phyloP scores from a whole-genome alignment of 2,888 invertebrate species.

The Tupiocoris notatus region DNA sequence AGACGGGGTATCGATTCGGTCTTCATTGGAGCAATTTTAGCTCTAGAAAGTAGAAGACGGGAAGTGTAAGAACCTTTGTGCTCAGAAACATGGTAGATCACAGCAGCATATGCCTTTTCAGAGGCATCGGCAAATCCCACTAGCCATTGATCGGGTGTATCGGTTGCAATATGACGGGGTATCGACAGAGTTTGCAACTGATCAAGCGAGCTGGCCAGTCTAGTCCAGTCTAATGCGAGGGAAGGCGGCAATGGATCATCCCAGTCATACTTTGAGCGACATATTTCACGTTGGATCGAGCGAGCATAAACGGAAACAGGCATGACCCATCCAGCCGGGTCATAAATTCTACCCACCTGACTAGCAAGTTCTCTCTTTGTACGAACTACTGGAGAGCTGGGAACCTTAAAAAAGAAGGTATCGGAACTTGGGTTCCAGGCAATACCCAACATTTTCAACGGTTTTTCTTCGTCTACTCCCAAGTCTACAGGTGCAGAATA shows the following conservation, averaged over 20 bases:
- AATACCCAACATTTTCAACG: constrained; percentile 1
- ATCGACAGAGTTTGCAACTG: neutral
- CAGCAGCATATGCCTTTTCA: too few relatives aligned
- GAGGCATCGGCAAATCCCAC: too few relatives aligned
- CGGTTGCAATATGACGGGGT: neutral
- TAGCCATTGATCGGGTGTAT: neutral
- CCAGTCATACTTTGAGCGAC: neutral
- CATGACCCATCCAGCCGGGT: neutral
- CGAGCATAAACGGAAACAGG: neutral
- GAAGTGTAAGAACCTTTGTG: neutral
- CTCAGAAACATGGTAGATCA: too few relatives aligned
- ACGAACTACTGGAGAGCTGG: neutral
- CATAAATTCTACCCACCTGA: constrained; percentile 13
- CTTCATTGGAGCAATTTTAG: constrained; percentile 43
- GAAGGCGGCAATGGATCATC: neutral
- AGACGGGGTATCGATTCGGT: constrained; percentile 40
- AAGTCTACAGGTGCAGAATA: neutral
- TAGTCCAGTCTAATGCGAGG: neutral
- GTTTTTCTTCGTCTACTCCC: neutral
- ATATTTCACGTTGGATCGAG: neutral
- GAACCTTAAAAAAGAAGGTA: constrained; percentile 6
- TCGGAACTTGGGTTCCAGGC: neutral
- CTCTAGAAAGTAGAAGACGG: constrained; percentile 21
- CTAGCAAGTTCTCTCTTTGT: constrained; percentile 9
- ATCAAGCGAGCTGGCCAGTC: neutral